A percentile compares a stretch with the other conserved stretches of the same genome.
Evolutionary conservation across 2,888 invertebrate species (phyloP).

Genomic region (Sceliomorpha sp.): DNA sequence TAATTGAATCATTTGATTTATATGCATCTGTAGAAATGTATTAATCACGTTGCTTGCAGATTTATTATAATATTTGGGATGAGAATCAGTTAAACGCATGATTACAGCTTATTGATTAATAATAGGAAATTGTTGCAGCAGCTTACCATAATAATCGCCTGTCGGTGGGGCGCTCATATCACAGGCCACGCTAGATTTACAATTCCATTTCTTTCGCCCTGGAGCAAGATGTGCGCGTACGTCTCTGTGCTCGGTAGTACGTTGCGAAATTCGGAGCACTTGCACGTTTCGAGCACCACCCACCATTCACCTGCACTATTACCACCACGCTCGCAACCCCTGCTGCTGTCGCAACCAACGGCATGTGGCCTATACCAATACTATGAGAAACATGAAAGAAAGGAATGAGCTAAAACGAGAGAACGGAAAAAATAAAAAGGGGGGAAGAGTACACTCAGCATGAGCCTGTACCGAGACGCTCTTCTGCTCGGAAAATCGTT

Average conservation of each 20-base stretch:
- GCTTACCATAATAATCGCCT: slow-evolving; percentile 74
- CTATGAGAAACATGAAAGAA: slow-evolving; percentile 28
- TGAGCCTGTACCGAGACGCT: slow-evolving; percentile 18
- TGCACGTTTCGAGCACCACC: slow-evolving; percentile 52
- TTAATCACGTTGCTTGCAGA: too few species aligned
- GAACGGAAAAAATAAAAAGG: too few species aligned
- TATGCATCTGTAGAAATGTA: too few species aligned
- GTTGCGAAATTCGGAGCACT: slow-evolving; percentile 46
- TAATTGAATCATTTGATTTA: too few species aligned
- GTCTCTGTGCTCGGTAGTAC: slow-evolving; percentile 22
- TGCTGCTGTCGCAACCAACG: slow-evolving; percentile 17
- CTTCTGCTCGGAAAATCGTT: slow-evolving; percentile 33
- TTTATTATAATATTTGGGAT: too few species aligned
- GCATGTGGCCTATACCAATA: slow-evolving; percentile 33
- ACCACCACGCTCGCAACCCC: slow-evolving; percentile 28
- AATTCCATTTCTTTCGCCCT: slow-evolving; percentile 54
- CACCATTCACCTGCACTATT: slow-evolving; percentile 39
- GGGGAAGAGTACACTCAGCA: not conserved
- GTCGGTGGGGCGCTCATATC: slow-evolving; percentile 70
- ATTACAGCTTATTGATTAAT: not conserved
- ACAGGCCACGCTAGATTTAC: slow-evolving; percentile 62
- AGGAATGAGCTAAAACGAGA: not conserved
- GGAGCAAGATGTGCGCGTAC: slow-evolving; percentile 18
- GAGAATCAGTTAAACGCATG: too few species aligned
- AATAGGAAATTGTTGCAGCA: slow-evolving; percentile 2